Evolutionary conservation across 1,140 invertebrate species (phyloP).

Genomic region (Neodiprion lecontei): DNA sequence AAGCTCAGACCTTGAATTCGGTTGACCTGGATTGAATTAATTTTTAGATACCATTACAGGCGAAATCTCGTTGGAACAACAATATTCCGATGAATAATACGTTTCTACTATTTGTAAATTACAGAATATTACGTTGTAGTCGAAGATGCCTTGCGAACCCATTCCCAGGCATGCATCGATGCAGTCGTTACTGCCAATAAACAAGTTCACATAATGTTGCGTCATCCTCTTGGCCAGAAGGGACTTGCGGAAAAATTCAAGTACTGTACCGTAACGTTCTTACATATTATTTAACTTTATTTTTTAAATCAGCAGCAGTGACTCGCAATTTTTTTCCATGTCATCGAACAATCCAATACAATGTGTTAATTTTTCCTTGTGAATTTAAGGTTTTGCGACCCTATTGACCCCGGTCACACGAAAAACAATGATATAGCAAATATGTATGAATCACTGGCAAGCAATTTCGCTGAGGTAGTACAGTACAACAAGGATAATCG

Average conservation of each 20-base stretch:
- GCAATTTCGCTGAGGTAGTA: conserved; percentile 85
- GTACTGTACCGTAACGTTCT: conserved; percentile 54
- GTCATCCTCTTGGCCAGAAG: conserved; percentile 66
- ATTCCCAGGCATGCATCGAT: conserved; percentile 68
- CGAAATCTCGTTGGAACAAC: not conserved
- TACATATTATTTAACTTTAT: conserved; percentile 14
- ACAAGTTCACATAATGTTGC: conserved; percentile 71
- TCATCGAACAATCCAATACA: conserved; percentile 18
- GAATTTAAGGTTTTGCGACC: conserved; percentile 75
- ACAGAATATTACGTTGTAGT: conserved; percentile 81
- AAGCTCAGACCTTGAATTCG: too few relatives aligned
- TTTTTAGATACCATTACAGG: conserved; percentile 25
- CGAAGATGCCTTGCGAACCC: conserved; percentile 68
- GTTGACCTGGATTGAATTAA: not conserved
- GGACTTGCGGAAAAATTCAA: conserved; percentile 74
- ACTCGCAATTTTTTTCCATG: conserved; percentile 18
- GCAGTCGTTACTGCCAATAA: conserved; percentile 70
- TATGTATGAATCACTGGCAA: conserved; percentile 81
- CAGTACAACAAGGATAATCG: conserved; percentile 96
- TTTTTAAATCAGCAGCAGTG: conserved; percentile 20
- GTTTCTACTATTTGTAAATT: conserved; percentile 43
- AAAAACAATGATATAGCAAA: conserved; percentile 78
- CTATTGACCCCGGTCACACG: conserved; percentile 66
- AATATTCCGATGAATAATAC: conserved; percentile 10
- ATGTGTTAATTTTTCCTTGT: conserved; percentile 27